phyloP scores from a whole-genome alignment of 2,113 vertebrate species.

The Bufo gargarizans region DNA sequence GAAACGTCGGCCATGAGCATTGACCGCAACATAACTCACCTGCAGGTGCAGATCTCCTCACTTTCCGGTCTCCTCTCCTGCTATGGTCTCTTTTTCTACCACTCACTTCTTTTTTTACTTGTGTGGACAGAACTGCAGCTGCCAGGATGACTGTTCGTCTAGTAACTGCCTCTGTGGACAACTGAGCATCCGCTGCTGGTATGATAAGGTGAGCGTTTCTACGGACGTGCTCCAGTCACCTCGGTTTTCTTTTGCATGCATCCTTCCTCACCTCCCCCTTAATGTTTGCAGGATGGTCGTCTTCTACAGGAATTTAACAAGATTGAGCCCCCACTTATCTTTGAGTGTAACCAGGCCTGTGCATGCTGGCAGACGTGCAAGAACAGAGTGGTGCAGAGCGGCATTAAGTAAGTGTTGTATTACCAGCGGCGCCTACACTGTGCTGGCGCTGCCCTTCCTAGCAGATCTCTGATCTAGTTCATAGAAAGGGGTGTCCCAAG shows the following conservation, averaged over 20 bases:
- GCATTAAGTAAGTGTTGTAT: slow-evolving; percentile 83
- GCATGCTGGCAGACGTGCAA: slow-evolving; percentile 89
- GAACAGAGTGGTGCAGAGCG: slow-evolving; percentile 90
- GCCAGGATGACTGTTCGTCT: slow-evolving; percentile 89
- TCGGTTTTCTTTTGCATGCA: neutral
- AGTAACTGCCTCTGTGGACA: slow-evolving; percentile 93
- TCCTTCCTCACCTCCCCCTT: neutral
- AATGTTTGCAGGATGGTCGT: slow-evolving; percentile 80
- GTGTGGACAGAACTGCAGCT: slow-evolving; percentile 81
- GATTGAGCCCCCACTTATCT: slow-evolving; percentile 91
- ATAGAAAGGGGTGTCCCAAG: no score
- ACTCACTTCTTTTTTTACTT: neutral
- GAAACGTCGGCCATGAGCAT: slow-evolving; percentile 94
- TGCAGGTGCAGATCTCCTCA: slow-evolving; percentile 75
- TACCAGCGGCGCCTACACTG: no score
- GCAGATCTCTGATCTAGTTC: no score
- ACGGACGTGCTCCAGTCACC: no score
- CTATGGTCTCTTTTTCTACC: neutral
- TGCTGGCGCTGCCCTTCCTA: no score
- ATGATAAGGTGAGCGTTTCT: slow-evolving; percentile 82
- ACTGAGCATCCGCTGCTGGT: slow-evolving; percentile 95
- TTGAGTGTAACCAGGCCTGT: slow-evolving; percentile 92
- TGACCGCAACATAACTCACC: slow-evolving; percentile 90
- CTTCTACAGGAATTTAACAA: slow-evolving; percentile 94
- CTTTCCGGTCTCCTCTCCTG: neutral